Evolutionary conservation across 2,113 vertebrate genomes (phyloP).

Genomic region (Macroglossus sobrinus): DNA sequence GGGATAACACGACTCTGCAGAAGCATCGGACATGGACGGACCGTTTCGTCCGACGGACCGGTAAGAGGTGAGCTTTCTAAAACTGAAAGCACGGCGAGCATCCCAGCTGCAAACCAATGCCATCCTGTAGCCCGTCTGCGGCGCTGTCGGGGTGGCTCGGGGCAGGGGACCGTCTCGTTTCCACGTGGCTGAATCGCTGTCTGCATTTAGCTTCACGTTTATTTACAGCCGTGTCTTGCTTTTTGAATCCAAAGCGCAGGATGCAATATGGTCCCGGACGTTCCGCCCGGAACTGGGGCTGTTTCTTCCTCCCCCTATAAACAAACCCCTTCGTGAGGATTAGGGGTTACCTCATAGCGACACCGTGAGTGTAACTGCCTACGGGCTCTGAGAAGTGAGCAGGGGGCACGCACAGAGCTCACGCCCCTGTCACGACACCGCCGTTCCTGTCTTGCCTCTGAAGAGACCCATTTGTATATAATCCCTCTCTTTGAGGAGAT

Average conservation of each 20-base stretch:
- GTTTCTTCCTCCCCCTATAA: too few relatives aligned
- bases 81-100: neutral
- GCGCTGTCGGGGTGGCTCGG: accelerated
- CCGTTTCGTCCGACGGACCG: neutral
- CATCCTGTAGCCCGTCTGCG: accelerated
- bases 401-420: neutral
- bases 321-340: neutral
- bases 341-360: neutral
- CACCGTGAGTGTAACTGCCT: neutral
- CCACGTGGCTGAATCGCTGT: neutral
- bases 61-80: neutral
- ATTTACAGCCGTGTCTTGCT: neutral
- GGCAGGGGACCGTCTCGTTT: neutral
- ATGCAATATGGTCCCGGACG: accelerated
- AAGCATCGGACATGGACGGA: too few relatives aligned
- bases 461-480: neutral
- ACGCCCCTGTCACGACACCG: neutral
- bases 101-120: accelerated
- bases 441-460: neutral
- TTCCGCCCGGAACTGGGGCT: neutral
- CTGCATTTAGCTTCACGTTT: neutral
- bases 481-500: neutral
- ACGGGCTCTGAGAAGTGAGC: neutral
- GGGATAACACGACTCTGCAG: accelerated
- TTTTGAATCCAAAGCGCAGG: neutral